A percentile compares a stretch with the other conserved stretches of the same genome.
These are phyloP conservation scores for Turdus rufiventris DNA, from an alignment of 2,113 vertebrate species.

Conservation along the genomic window DNA sequence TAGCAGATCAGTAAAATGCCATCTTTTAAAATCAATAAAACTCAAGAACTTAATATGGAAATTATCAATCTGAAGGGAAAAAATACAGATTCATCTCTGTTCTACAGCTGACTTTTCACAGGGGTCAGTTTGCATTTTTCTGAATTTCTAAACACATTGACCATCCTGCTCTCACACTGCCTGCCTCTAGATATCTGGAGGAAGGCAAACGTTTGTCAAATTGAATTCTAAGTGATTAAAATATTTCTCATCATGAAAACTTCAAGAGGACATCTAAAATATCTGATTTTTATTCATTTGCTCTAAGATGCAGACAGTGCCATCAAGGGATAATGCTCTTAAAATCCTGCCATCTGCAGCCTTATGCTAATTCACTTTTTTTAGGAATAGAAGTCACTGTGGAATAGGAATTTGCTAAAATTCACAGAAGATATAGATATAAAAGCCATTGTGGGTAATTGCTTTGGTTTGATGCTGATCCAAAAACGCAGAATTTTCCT, in stretches of 20 bases:
- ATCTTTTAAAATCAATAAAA: background rate
- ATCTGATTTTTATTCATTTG: background rate
- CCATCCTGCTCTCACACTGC: background rate
- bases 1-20: background rate
- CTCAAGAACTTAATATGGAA: background rate
- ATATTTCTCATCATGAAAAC: background rate
- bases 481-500: background rate
- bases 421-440: background rate
- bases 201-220: background rate
- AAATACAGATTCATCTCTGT: background rate
- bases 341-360: background rate
- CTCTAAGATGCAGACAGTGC: background rate
- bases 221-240: background rate
- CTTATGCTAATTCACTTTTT: background rate
- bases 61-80: background rate
- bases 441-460: background rate
- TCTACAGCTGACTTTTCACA: background rate
- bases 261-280: background rate
- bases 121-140: background rate
- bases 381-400: background rate
- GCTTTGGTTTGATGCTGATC: background rate
- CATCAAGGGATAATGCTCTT: background rate
- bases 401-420: background rate
- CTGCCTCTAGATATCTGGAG: background rate
- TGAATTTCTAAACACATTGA: background rate